phyloP scores from a whole-genome alignment of 2,797 vertebrate species.

The Argentina silus region DNA sequence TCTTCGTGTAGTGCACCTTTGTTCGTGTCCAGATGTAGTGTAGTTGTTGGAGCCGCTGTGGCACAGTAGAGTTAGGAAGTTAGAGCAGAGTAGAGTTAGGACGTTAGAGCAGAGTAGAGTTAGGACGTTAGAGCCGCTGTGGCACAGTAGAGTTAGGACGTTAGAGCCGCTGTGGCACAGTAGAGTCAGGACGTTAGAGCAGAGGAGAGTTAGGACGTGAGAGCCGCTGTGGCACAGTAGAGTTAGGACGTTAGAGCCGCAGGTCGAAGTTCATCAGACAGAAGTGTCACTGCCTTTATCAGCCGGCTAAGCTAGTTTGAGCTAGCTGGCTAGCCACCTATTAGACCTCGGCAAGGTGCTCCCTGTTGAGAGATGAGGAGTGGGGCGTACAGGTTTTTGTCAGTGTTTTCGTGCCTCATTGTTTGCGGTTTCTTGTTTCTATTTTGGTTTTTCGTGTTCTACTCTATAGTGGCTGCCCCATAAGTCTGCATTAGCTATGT shows the following conservation, averaged over 20 bases:
- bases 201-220: neutral
- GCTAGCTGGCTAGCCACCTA: neutral
- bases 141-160: too few relatives aligned
- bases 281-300: neutral
- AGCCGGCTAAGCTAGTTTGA: neutral
- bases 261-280: neutral
- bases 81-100: too few relatives aligned
- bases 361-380: slow-evolving; percentile 65
- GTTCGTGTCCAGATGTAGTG: too few relatives aligned
- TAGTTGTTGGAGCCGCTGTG: too few relatives aligned
- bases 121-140: too few relatives aligned
- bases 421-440: slow-evolving; percentile 69
- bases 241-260: too few relatives aligned
- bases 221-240: too few relatives aligned
- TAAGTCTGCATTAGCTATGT: slow-evolving; percentile 16
- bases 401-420: slow-evolving; percentile 77
- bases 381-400: slow-evolving; percentile 74
- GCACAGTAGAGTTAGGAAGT: too few relatives aligned
- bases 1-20: too few relatives aligned
- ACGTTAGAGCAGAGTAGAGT: too few relatives aligned
- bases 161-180: too few relatives aligned
- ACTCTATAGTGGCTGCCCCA: slow-evolving; percentile 70
- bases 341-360: neutral
- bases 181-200: neutral
- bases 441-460: slow-evolving; percentile 78